Evolutionary conservation across 2,113 vertebrate genomes (phyloP).

Genomic region (Pica pica): DNA sequence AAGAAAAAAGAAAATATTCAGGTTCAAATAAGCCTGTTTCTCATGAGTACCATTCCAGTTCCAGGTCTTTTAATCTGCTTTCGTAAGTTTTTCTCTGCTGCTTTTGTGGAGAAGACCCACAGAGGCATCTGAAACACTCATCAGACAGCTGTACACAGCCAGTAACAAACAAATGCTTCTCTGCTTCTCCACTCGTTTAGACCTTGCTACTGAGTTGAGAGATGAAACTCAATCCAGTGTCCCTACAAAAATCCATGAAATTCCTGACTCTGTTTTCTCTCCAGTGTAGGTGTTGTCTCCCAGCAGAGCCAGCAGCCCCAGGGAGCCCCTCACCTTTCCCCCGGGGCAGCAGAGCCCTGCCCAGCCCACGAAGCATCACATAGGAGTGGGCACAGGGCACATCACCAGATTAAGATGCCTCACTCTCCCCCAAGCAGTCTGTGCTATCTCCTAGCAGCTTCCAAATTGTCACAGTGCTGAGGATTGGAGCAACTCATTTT

Average conservation of each 20-base stretch:
- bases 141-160: neutral
- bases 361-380: neutral
- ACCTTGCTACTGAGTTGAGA: neutral
- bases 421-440: neutral
- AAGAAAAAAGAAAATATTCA: rapidly evolving
- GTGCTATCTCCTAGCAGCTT: neutral
- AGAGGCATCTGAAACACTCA: neutral
- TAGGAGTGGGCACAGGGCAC: neutral
- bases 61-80: neutral
- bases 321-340: neutral
- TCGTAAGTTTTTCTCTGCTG: neutral
- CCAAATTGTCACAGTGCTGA: neutral
- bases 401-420: neutral
- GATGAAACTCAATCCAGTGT: neutral
- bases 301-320: neutral
- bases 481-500: neutral
- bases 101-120: neutral
- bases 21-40: neutral
- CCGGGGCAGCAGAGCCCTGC: neutral
- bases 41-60: neutral
- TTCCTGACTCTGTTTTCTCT: neutral
- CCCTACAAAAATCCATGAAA: neutral
- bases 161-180: neutral
- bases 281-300: neutral
- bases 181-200: neutral